A percentile compares a stretch with the other conserved stretches of the same genome.
Evolutionary conservation across 1,140 invertebrate species (phyloP).

Genomic region (Adoxophyes honmai): DNA sequence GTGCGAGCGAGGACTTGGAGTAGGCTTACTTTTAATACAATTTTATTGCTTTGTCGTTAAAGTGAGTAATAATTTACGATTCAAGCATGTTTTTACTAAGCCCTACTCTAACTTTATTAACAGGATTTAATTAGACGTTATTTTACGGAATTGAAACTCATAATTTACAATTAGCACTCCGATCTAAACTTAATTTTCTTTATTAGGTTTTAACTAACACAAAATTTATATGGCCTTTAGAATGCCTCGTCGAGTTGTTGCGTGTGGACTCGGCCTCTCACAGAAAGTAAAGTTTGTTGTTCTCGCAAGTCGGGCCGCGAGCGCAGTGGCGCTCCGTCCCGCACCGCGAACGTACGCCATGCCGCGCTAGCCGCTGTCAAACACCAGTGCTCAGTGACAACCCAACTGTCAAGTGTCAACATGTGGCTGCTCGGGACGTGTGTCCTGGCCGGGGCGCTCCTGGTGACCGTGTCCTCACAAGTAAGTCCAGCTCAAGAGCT

Average conservation of each 20-base stretch:
- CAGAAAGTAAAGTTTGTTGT: slow-evolving; percentile 70
- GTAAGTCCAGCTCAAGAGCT: slow-evolving; percentile 35
- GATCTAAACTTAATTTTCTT: too few species aligned
- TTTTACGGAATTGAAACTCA: too few species aligned
- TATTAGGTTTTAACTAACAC: too few species aligned
- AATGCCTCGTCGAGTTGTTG: neutral
- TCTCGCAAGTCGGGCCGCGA: slow-evolving; percentile 36
- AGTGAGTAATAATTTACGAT: too few species aligned
- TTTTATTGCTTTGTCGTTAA: too few species aligned
- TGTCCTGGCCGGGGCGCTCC: slow-evolving; percentile 41
- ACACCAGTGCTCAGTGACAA: neutral
- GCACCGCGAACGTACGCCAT: slow-evolving; percentile 55
- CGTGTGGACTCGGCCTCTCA: slow-evolving; percentile 49
- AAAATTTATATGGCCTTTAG: too few species aligned
- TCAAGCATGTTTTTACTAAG: too few species aligned
- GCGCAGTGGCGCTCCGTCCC: slow-evolving; percentile 52
- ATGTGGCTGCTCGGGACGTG: slow-evolving; percentile 51
- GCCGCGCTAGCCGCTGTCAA: slow-evolving; percentile 36
- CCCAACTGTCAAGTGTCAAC: slow-evolving; percentile 33
- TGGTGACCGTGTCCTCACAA: slow-evolving; percentile 43
- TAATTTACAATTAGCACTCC: too few species aligned
- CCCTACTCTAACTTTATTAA: too few species aligned
- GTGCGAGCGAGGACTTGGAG: neutral
- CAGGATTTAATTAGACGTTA: too few species aligned
- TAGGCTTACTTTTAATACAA: neutral